Base-by-base conservation (phyloP, 2,113 vertebrate species). In the Willisornis vidua region DNA sequence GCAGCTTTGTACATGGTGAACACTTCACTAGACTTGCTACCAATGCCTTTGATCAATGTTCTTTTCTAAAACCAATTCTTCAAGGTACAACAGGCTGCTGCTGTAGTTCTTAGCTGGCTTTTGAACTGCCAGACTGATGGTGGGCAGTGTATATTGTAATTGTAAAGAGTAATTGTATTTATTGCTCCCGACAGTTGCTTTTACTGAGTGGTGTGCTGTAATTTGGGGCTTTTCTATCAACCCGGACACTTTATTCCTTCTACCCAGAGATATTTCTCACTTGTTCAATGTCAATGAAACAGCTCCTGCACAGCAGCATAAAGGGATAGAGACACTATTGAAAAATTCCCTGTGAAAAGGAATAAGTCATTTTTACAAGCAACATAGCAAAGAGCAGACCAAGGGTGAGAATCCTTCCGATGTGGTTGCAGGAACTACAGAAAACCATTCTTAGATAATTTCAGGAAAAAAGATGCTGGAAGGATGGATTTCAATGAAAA, bases 21-120 rank as follows among this genome's bases (percentile, higher is more conserved):
- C 92, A 93, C 72, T 96, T 94, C 93, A 82, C 81, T 96, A 91
- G 92, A 70, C 73, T 91, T 28, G 26, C 85, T 93, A 90, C 94
- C 62, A 61, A 13, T 91, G 96, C 89, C 86, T 97, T 96, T 96
- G 97, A 97, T 97, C 97, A 91, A 93, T 90, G 93, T 86, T 89
- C 86, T 96, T 74, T 81, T 80, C 62, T 84, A 83, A 93, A 95
- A 88, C 45, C 33, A 79, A 96, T 97, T 93, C 57, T 74, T 95
- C 73, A 91, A 86, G 83, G 46, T 52, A 72, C 85, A 94, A 8
- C n/a, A 63, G 87, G 61, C 78, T 81, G 39, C 78, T 93, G 76
- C 77, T 72, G 66, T 45, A 94, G 82, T 46, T 92, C 76, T 76
- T 57, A 57, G 65, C 51, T 78, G 0, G 0, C 80, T 91, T 95